Evolutionary conservation across 2,888 invertebrate species (phyloP).

Genomic region (Apoderus coryli): DNA sequence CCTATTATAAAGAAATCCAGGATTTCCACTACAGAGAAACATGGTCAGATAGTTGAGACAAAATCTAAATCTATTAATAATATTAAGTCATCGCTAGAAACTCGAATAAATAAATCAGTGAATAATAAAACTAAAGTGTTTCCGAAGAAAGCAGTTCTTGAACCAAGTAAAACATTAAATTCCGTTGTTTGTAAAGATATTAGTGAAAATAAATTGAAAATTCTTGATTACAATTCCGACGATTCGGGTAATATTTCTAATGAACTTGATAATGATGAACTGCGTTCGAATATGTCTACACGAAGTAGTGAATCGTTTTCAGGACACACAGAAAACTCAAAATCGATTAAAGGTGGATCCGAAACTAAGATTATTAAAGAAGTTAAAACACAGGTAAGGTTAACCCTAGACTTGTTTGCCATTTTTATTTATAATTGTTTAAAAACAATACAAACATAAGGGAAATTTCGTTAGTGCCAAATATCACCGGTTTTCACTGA

Average conservation of each 20-base stretch:
- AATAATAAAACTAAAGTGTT: conserved; percentile 17
- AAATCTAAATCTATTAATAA: conserved; percentile 18
- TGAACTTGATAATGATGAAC: too few species aligned
- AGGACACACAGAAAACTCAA: too few species aligned
- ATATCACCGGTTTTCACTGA: too few species aligned
- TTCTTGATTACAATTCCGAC: conserved; percentile 44
- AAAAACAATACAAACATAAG: too few species aligned
- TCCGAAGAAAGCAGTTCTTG: conserved; percentile 19
- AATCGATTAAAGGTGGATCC: too few species aligned
- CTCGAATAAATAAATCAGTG: conserved; percentile 6
- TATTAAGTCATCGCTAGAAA: conserved; percentile 10
- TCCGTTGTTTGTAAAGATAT: conserved; percentile 14
- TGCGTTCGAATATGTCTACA: too few species aligned
- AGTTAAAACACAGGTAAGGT: too few species aligned
- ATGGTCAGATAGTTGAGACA: conserved; percentile 16
- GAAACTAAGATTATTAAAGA: too few species aligned
- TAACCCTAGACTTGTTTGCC: too few species aligned
- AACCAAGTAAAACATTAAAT: conserved; percentile 15
- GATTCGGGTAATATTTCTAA: conserved; percentile 73
- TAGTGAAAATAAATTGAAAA: conserved; percentile 13
- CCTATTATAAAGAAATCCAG: conserved; percentile 4
- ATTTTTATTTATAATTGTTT: too few species aligned
- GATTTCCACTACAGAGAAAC: conserved; percentile 3
- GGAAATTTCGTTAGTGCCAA: too few species aligned
- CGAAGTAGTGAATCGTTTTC: too few species aligned